Evolutionary conservation across 2,113 vertebrate genomes (phyloP).

Genomic region (Sialia sialis): DNA sequence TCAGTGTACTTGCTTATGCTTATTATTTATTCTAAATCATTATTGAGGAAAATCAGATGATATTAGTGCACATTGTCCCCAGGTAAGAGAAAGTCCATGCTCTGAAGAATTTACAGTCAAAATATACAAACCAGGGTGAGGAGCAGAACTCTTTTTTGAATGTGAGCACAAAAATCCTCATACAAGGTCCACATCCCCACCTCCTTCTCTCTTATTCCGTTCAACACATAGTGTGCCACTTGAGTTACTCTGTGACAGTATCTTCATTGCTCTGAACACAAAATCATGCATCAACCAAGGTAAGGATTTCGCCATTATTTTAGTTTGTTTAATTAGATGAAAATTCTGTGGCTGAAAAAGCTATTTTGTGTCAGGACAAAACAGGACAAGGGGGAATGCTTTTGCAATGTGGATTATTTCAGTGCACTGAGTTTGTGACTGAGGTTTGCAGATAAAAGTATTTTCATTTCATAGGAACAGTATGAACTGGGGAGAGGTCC

Average conservation of each 20-base stretch:
- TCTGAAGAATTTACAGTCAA: background rate
- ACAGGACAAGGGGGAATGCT: background rate
- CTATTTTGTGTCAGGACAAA: background rate
- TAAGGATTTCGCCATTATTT: background rate
- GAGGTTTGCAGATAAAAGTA: background rate
- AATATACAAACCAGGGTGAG: background rate
- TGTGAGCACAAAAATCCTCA: accelerated
- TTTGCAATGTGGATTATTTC: background rate
- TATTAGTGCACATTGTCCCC: background rate
- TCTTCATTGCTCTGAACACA: background rate
- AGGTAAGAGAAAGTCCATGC: background rate
- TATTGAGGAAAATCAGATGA: background rate
- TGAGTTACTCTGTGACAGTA: background rate
- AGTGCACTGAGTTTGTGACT: background rate
- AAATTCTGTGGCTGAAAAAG: background rate
- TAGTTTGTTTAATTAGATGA: background rate
- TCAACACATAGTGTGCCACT: background rate
- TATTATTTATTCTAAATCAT: background rate
- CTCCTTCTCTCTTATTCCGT: background rate
- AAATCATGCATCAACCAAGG: background rate
- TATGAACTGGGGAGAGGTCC: background rate
- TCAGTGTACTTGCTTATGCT: background rate
- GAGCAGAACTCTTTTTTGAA: background rate
- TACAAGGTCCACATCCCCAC: background rate
- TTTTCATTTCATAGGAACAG: background rate